phyloP scores from a whole-genome alignment of 2,113 vertebrate species.

The Etia nguti region DNA sequence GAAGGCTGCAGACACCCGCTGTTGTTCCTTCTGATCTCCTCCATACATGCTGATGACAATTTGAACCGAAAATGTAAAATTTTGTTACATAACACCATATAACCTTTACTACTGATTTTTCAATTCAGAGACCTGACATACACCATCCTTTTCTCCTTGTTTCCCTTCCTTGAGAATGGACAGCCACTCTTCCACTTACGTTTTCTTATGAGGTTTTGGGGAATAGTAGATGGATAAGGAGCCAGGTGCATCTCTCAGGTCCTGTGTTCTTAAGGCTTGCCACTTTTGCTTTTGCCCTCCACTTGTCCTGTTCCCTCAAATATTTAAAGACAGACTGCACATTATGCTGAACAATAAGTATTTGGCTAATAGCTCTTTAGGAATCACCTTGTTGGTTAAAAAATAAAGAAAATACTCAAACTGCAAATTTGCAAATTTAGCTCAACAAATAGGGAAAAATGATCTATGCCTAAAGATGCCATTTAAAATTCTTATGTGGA shows the following conservation, averaged over 20 bases:
- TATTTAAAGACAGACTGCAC: neutral
- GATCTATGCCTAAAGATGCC: neutral
- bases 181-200: neutral
- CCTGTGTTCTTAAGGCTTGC: neutral
- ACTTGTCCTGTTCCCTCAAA: neutral
- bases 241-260: neutral
- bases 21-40: neutral
- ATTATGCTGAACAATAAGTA: neutral
- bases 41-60: too few relatives aligned
- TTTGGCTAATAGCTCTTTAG: neutral
- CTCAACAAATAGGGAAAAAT: neutral
- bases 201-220: neutral
- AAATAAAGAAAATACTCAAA: neutral
- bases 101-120: neutral
- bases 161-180: neutral
- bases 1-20: neutral
- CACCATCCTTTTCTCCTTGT: accelerated
- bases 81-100: too few relatives aligned
- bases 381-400: neutral
- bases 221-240: neutral
- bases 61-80: too few relatives aligned
- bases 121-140: neutral
- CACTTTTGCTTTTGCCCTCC: neutral
- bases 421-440: neutral
- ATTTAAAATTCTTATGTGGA: neutral